Base-by-base conservation (phyloP, 2,888 invertebrate genomes). In the Trissonchulus latispiculum region DNA sequence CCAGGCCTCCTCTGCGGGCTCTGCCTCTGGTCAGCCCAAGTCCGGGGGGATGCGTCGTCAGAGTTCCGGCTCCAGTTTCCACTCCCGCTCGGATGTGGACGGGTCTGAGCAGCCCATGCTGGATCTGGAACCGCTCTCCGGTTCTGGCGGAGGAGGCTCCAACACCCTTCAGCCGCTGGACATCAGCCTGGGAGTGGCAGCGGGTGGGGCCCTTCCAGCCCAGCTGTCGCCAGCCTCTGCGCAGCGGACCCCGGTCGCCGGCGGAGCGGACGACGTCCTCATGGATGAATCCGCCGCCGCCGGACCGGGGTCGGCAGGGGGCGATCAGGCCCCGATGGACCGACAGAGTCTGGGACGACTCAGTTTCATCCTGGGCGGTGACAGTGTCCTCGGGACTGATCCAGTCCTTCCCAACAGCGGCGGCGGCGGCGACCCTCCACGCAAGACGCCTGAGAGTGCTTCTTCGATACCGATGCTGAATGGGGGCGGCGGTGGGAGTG, bases 61-160 rank as follows among this genome's bases (percentile, higher is more conserved):
- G 62, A 73, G 73, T 62, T 76, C 76, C 68, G 78, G 78, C 61
- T 77, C 77, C 48, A 77, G 77, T 2, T 76, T 78, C 64, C 64
- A 76, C 62, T 76, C 76, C 48, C 62, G 67, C 31, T 72, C 73
- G 15, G 77, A 77, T 37, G 74, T 66, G 3, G 76, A 75, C 70
- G 29, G 64, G 3, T n/a, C 29, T 29, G 29, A 29, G 48, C 8
- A 23, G 48, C n/a, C n/a, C n/a, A n/a, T n/a, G n/a, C n/a, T n/a
- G n/a, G n/a, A n/a, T n/a, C n/a, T n/a, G n/a, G n/a, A n/a, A n/a
- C n/a, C n/a, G n/a, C n/a, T n/a, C n/a, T 48, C 48, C 23, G 48
- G 23, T 8, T 23, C 48, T 8, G 48, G 48, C 8, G 48, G 48
- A 8, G 48, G 48, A 48, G 48, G 8, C 23, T 48, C 48, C 8